Evolutionary conservation across 1,140 invertebrate species (phyloP), one percentile per base, ranked within the genome.

Genomic region (Chrysopa pallens): DNA sequence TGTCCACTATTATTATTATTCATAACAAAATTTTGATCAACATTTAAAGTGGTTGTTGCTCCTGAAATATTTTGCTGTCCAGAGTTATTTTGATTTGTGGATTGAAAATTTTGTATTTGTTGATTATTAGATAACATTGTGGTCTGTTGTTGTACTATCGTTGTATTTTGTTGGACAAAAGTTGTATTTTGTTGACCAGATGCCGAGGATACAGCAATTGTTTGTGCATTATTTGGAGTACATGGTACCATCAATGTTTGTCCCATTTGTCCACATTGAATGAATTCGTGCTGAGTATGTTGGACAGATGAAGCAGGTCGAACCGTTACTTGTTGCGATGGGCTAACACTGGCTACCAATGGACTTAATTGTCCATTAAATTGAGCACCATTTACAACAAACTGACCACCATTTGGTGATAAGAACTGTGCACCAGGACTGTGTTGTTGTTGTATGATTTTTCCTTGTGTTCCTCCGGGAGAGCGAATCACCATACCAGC

Each of bases 291-390:
- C 49, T 77, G 74, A 0, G 48, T 56, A 62, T 1, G 52, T 48
- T 4, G 58, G 39, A 47, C 36, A 48, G 46, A 37, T 37, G 47
- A 62, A 48, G 64, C 66, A 6, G 65, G 63, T 45, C 76, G 58
- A 13, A 75, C 70, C 51, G 29, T 43, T 3, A 75, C 74, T 49
- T 73, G 72, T 47, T 74, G 76, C 39, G 73, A 75, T 0, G 78
- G 78, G 58, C 76, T 81, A 2, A 83, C 70, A 50, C 74, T 81
- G 0, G 79, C 74, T 0, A 84, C 68, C 38, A 84, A 66, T 2
- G 81, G 83, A 61, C 81, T 86, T 9, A 87, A 48, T 52, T 86
- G 82, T 1, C 83, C 82, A 31, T 77, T 78, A 47, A 80, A 79
- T 52, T 73, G 72, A 6, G 80, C 74, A 14, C 79, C 78, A 45